A percentile compares a stretch with the other conserved stretches of the same genome.
These are phyloP conservation scores for Chiridota heheva DNA, from an alignment of 35 echinoderm and acorn worm species.

Conservation along the genomic window DNA sequence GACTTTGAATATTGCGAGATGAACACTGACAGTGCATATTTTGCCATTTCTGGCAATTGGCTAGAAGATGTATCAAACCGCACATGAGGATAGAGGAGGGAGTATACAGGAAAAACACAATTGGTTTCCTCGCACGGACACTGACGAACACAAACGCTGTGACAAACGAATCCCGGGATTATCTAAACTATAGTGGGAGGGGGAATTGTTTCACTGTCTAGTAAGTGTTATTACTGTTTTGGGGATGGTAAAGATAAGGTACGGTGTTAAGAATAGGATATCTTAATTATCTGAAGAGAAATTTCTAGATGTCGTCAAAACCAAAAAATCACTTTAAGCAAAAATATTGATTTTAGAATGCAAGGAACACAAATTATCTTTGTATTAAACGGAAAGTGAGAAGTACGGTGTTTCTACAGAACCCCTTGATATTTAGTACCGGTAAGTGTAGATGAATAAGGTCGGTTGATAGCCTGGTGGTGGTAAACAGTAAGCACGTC, in stretches of 20 bases:
- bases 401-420: too few species aligned
- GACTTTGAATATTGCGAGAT: constrained; percentile 50
- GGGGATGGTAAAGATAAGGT: constrained; percentile 30
- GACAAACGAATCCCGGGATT: constrained; percentile 60
- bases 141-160: neutral
- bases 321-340: neutral
- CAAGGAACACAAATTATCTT: constrained; percentile 28
- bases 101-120: constrained; percentile 48
- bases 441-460: too few species aligned
- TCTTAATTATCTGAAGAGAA: neutral
- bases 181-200: constrained; percentile 60
- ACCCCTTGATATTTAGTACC: too few species aligned
- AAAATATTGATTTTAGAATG: constrained; percentile 34
- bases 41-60: constrained; percentile 36
- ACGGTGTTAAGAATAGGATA: constrained; percentile 28
- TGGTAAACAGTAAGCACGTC: too few species aligned
- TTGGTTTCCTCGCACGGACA: constrained; percentile 56
- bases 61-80: too few species aligned
- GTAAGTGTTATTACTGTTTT: constrained; percentile 61
- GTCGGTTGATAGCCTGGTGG: too few species aligned
- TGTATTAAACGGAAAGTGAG: too few species aligned
- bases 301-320: constrained; percentile 40
- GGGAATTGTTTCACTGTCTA: constrained; percentile 28
- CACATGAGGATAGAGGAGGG: too few species aligned
- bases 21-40: constrained; percentile 26